Base-by-base conservation (phyloP, 2,113 vertebrate species). In the Athene noctua region DNA sequence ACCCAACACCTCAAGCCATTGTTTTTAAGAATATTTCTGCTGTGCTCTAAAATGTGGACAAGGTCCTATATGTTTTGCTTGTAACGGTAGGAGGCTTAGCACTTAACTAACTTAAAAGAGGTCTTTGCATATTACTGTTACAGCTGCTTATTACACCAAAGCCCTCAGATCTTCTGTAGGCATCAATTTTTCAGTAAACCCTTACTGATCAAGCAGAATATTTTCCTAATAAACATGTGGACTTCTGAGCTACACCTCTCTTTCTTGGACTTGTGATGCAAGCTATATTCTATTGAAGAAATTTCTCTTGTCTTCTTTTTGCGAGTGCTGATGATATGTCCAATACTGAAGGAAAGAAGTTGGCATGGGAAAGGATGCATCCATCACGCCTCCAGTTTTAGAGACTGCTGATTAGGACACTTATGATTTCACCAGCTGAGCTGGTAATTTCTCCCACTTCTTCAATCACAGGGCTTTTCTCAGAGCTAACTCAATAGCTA, bases 171-270 rank as follows among this genome's bases (percentile, higher is more conserved):
- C 49, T 93, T 86, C 85, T 42, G 20, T 23, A 71, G 66, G 5
- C 66, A 97, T 97, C 95, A 97, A 97, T 97, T 97, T 97, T 97
- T 97, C 93, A 96, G 52, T 77, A 94, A 78, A 34, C 15, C 68
- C 86, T 97, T 80, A 87, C 46, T 94, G 88, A 91, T 96, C 80
- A 95, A 90, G 83, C 42, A 90, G 96, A 97, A 96, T 95, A 96
- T 80, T 96, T 97, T 94, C 90, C 61, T 91, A 95, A 95, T 92
- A 65, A 95, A 68, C 87, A 82, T 1, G 1, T 87, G 67, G 62
- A 70, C 80, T 88, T 95, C 36, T 22, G 26, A 92, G 34, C 72
- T 81, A 44, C 68, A 88, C 59, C 79, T 95, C 95, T 94, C 77
- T 90, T 75, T 83, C 81, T 46, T 83, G 72, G 81, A 78, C 74